These are phyloP conservation scores for Hybognathus amarus DNA, from an alignment of 2,797 vertebrate species.

Conservation along the genomic window DNA sequence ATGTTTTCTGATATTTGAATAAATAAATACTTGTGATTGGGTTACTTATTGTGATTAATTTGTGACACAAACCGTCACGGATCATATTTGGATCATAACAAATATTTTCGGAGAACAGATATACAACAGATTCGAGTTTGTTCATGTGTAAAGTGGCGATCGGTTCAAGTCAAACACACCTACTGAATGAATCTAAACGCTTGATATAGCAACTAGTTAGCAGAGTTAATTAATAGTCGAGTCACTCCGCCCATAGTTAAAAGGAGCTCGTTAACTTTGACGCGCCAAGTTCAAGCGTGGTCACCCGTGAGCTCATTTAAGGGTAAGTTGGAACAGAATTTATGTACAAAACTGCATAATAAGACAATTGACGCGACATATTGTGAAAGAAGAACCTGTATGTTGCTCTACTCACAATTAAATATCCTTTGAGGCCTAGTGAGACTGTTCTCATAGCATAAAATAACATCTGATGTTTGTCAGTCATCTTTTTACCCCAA, in stretches of 20 bases:
- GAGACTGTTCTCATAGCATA: neutral
- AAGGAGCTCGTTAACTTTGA: slow-evolving; percentile 27
- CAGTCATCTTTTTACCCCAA: neutral
- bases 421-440: neutral
- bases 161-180: too few species aligned
- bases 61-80: neutral
- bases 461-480: neutral
- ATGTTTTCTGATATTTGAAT: neutral
- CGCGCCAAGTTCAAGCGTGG: slow-evolving; percentile 63
- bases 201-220: neutral
- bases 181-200: neutral
- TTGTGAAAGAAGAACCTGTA: neutral
- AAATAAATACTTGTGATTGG: too few species aligned
- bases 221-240: slow-evolving; percentile 18
- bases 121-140: neutral
- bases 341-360: neutral
- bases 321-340: slow-evolving; percentile 1
- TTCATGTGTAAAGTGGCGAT: too few species aligned
- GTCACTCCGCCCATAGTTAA: slow-evolving; percentile 13
- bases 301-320: neutral
- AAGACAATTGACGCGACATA: neutral
- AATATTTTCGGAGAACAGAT: neutral
- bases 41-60: neutral
- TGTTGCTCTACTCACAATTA: neutral
- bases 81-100: neutral